Conservation (phyloP, 2,113 vertebrate genomes). For the Dolichallabes microphthalmus region DNA sequence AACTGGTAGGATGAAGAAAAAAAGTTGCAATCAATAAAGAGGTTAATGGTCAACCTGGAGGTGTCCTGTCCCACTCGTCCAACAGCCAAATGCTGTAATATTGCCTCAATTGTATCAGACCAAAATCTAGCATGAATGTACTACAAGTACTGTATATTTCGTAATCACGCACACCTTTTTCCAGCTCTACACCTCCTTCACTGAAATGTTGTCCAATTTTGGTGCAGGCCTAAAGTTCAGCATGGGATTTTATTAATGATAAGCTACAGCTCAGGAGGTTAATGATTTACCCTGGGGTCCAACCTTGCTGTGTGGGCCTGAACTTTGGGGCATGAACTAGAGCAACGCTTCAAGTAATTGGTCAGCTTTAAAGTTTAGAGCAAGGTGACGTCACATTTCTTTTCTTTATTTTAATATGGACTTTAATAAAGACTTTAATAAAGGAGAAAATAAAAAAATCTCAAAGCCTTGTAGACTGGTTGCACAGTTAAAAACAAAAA, state of each 20-base stretch:
- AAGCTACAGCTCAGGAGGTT: slow-evolving; percentile 26
- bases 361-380: slow-evolving; percentile 10
- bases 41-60: slow-evolving; percentile 73
- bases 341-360: background rate
- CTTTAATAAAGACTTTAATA: background rate
- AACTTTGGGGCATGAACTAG: background rate
- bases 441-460: background rate
- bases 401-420: too few species aligned
- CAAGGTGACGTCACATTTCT: background rate
- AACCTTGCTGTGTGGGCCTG: slow-evolving; percentile 3
- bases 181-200: background rate
- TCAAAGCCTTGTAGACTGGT: background rate
- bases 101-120: background rate
- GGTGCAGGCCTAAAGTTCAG: slow-evolving; percentile 18
- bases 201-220: background rate
- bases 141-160: background rate
- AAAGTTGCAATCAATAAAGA: slow-evolving; percentile 62
- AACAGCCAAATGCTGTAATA: slow-evolving; percentile 1
- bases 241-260: slow-evolving; percentile 13
- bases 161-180: background rate
- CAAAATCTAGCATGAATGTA: background rate
- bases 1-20: slow-evolving; percentile 52
- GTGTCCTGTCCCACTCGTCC: background rate
- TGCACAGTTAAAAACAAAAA: background rate
- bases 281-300: slow-evolving; percentile 46